phyloP scores from a whole-genome alignment of 1,140 invertebrate species.

The Armadillidium nasatum region DNA sequence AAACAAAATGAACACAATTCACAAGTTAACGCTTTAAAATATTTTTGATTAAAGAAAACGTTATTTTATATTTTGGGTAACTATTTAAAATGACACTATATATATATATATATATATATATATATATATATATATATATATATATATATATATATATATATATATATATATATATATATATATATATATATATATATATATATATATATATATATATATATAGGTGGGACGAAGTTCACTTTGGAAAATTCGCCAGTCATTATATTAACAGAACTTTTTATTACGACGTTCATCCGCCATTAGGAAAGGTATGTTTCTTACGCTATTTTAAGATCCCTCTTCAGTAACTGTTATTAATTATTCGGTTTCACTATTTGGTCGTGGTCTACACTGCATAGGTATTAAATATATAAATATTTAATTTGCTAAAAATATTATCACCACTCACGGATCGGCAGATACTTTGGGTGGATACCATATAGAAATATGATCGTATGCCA shows the following conservation, averaged over 20 bases:
- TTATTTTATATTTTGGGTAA: not conserved
- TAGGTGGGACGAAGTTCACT: conserved; percentile 38
- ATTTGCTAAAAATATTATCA: not conserved
- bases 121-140: not conserved
- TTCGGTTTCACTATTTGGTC: not conserved
- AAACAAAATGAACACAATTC: too few relatives aligned
- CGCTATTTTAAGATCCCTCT: not conserved
- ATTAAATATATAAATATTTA: not conserved
- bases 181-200: conserved; percentile 19
- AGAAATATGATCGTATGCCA: too few relatives aligned
- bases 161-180: conserved; percentile 21
- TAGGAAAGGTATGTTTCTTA: conserved; percentile 29
- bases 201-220: not conserved
- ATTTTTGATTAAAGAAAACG: too few relatives aligned
- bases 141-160: conserved; percentile 1
- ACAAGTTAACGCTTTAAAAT: too few relatives aligned
- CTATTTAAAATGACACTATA: too few relatives aligned
- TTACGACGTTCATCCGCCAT: conserved; percentile 33
- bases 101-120: not conserved
- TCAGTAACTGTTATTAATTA: not conserved
- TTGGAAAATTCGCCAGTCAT: conserved; percentile 33
- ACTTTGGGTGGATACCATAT: too few relatives aligned
- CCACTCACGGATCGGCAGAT: too few relatives aligned
- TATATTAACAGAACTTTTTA: conserved; percentile 32
- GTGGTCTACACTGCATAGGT: too few relatives aligned